Base-by-base conservation (phyloP, 2,113 vertebrate species). In the Myodes glareolus region DNA sequence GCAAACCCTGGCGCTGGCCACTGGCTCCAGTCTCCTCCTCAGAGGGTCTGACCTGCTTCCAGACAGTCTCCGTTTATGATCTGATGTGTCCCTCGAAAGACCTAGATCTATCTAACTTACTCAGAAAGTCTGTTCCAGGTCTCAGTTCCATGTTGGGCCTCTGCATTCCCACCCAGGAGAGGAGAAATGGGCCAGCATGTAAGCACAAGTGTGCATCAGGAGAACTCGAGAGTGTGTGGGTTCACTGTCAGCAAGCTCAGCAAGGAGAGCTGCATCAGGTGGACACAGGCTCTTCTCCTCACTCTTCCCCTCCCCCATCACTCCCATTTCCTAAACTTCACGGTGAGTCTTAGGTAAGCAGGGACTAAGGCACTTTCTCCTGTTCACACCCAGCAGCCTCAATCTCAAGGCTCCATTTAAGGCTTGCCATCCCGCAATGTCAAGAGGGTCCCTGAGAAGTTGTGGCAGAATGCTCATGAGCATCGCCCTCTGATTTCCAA, bases 281-380 rank as follows among this genome's bases (percentile, higher is more conserved):
- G 36, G 50, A 11, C 17, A 1, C 12, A 17, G 23, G 29, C 4
- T 27, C 81, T 72, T 61, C 10, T 25, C 58, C 42, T 90, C 4
- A 0, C 70, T 2, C 1, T 1, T 7, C 17, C 45, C 8, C 6
- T 47, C 13, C 36, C 14, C 50, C 2, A 0, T 45, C 29, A 36
- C 19, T 90, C 25, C 50, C 45, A 3, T 55, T 39, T 86, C 36
- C 8, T 1, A 27, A 88, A 50, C 67, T 70, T 39, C 12, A 33
- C 27, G 31, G 47, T 0, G 11, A 9, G 4, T 67, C 61, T 33
- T 58, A 5, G 75, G 11, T 36, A 63, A 36, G 17, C 31, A 17
- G 77, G 36, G 19, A 61, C 84, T 47, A 55, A 94, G 47, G 78
- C n/a, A 25, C 21, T 10, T 6, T 95, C 75, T 76, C 63, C 19